These are phyloP conservation scores for Drosophila pruinosa DNA, from an alignment of 1,140 invertebrate species.

Conservation along the genomic window DNA sequence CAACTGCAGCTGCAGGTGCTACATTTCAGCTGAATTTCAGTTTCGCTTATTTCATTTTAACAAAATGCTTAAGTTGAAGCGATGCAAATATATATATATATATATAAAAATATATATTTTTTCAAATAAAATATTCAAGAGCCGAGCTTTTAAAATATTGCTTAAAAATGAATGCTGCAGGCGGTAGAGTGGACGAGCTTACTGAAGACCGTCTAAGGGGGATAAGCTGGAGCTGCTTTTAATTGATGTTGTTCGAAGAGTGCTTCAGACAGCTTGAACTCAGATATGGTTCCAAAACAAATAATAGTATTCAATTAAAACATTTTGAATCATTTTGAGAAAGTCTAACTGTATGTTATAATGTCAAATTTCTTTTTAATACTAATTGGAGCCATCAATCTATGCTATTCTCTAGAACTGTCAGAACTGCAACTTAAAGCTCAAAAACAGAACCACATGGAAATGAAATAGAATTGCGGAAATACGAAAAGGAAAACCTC, in stretches of 20 bases:
- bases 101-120: too few species aligned
- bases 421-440: constrained; percentile 8
- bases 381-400: background rate
- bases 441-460: background rate
- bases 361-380: too few species aligned
- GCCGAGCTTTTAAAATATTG: constrained; percentile 74
- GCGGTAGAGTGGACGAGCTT: background rate
- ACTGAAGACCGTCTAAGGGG: background rate
- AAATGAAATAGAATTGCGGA: constrained; percentile 13
- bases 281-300: background rate
- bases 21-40: constrained; percentile 31
- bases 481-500: constrained; percentile 10
- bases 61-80: constrained; percentile 37
- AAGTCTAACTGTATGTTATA: too few species aligned
- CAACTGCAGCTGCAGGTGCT: constrained; percentile 61
- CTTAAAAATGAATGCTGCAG: constrained; percentile 46
- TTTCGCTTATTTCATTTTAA: background rate
- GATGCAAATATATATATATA: constrained; percentile 57
- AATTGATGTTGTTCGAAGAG: constrained; percentile 47
- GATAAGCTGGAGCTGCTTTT: constrained; percentile 15
- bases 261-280: background rate
- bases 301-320: background rate
- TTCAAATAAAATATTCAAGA: constrained; percentile 69
- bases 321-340: background rate
- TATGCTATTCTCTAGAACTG: background rate